Evolutionary conservation across 2,888 invertebrate species (phyloP).

Genomic region (Hymenopus coronatus): DNA sequence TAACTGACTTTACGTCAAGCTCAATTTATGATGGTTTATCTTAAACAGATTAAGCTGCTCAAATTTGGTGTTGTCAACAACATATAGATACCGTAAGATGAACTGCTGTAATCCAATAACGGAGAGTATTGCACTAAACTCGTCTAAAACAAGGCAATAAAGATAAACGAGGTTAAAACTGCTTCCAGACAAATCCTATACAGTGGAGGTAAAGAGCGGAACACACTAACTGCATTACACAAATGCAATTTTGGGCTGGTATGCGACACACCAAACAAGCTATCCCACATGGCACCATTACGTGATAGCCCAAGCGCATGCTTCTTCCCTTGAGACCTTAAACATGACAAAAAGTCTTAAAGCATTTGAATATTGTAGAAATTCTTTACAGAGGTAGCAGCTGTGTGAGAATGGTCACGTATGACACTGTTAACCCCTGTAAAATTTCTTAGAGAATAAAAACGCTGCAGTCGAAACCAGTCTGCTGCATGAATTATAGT

Average conservation of each 20-base stretch:
- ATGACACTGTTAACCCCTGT: background rate
- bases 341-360: background rate
- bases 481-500: too few species aligned
- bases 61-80: too few species aligned
- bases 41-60: too few species aligned
- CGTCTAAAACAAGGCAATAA: background rate
- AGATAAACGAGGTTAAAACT: background rate
- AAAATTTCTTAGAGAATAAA: background rate
- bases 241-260: background rate
- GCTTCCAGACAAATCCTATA: background rate
- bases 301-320: background rate
- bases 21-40: too few species aligned
- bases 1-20: too few species aligned
- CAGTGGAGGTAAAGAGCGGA: background rate
- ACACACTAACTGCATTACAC: background rate
- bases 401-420: background rate
- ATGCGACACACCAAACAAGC: background rate
- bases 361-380: background rate
- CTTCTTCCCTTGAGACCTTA: background rate
- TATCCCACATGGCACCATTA: background rate
- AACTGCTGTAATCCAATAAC: too few species aligned
- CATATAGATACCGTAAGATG: too few species aligned
- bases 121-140: background rate
- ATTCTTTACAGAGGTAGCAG: background rate
- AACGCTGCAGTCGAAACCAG: background rate